Conservation (phyloP, 1,140 invertebrate genomes). For the Physella acuta region DNA sequence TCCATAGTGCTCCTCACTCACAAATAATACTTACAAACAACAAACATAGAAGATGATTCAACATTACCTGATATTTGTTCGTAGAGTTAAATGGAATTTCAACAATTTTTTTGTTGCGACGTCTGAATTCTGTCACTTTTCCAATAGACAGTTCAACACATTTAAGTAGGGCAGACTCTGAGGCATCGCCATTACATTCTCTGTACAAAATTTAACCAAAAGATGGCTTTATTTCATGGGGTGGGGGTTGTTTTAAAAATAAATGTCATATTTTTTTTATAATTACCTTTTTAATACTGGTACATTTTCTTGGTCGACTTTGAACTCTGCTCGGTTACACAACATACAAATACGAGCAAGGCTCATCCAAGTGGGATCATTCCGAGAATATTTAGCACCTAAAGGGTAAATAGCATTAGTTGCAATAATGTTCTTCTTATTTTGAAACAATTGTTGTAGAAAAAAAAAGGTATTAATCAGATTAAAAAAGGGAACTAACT, state of each 20-base stretch:
- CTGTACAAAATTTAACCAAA: slow-evolving; percentile 37
- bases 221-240: no score
- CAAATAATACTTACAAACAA: no score
- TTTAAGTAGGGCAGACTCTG: slow-evolving; percentile 92
- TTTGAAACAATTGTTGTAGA: no score
- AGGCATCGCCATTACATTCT: slow-evolving; percentile 81
- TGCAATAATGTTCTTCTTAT: no score
- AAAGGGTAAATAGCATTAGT: no score
- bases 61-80: slow-evolving; percentile 86
- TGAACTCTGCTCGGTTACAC: slow-evolving; percentile 96
- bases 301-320: slow-evolving; percentile 86
- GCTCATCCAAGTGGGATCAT: slow-evolving; percentile 82
- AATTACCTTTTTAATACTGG: slow-evolving; percentile 18
- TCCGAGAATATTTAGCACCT: slow-evolving; percentile 52
- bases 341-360: slow-evolving; percentile 89
- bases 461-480: no score
- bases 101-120: slow-evolving; percentile 90
- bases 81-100: slow-evolving; percentile 99
- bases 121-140: slow-evolving; percentile 85
- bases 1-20: no score
- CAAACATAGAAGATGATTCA: no score
- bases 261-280: background rate
- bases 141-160: slow-evolving; percentile 94
- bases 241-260: background rate
- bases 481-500: no score